Conservation (phyloP, 30 jellyfish, hydroid and myxozoan species). For the Pelagia noctiluca region DNA sequence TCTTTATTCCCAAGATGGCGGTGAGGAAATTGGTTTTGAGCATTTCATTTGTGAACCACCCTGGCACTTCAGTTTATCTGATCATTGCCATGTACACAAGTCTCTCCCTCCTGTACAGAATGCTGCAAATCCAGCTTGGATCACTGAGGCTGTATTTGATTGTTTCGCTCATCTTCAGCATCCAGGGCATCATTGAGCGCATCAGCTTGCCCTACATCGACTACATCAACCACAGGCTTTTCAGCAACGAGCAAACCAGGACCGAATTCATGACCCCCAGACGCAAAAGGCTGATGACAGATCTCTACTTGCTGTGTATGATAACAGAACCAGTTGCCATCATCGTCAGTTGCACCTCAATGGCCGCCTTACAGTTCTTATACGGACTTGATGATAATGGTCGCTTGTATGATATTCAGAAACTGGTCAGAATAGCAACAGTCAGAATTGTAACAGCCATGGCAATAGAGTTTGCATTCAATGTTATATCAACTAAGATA, state of each 20-base stretch:
- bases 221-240: constrained; percentile 51
- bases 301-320: constrained; percentile 54
- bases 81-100: constrained; percentile 65
- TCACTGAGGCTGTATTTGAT: constrained; percentile 9
- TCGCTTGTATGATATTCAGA: neutral
- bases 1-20: constrained; percentile 58
- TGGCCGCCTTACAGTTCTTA: constrained; percentile 34
- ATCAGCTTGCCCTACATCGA: constrained; percentile 60
- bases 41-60: constrained; percentile 50
- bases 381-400: constrained; percentile 54
- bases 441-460: constrained; percentile 42
- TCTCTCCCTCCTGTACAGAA: constrained; percentile 38
- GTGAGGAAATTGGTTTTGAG: constrained; percentile 40
- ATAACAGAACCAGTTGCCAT: constrained; percentile 62
- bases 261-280: constrained; percentile 73
- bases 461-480: constrained; percentile 46
- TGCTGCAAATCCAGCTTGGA: constrained; percentile 56
- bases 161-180: constrained; percentile 49
- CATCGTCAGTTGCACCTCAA: constrained; percentile 44
- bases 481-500: constrained; percentile 47
- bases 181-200: constrained; percentile 49
- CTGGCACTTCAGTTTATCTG: constrained; percentile 67
- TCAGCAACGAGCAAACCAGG: constrained; percentile 21
- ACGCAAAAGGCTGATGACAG: constrained; percentile 64
- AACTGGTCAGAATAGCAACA: constrained; percentile 28